A percentile compares a stretch with the other conserved stretches of the same genome.
These are phyloP conservation scores for Leptarthrus brevirostris DNA, from an alignment of 2,888 invertebrate genomes.

Conservation along the genomic window DNA sequence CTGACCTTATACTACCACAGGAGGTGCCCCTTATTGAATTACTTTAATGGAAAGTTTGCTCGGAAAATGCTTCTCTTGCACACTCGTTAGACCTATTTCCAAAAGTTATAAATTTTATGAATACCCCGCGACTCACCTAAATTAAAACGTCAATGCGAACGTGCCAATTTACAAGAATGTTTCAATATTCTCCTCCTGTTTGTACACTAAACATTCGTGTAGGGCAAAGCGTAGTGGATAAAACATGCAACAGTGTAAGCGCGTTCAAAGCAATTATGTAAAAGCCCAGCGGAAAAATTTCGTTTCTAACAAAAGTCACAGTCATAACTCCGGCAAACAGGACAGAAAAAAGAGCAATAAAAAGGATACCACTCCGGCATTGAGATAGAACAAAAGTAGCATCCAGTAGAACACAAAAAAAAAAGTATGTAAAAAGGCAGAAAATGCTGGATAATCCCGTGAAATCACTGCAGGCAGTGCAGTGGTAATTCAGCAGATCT, in stretches of 20 bases:
- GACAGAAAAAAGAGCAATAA: constrained; percentile 35
- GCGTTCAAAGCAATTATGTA: constrained; percentile 43
- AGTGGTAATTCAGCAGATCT: constrained; percentile 41
- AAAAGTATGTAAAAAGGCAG: constrained; percentile 1
- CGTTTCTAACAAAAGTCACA: constrained; percentile 33
- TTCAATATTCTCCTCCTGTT: no score
- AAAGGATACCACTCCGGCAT: constrained; percentile 31
- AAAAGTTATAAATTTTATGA: no score
- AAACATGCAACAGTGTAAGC: constrained; percentile 24
- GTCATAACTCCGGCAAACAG: constrained; percentile 32
- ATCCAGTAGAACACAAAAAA: neutral
- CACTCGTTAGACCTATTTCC: no score
- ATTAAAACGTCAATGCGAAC: no score
- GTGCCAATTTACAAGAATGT: no score
- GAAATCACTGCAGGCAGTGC: constrained; percentile 47
- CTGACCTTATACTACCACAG: no score
- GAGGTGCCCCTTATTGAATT: no score
- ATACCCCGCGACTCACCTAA: no score
- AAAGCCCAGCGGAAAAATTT: constrained; percentile 40
- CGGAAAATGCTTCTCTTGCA: no score
- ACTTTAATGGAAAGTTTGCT: no score
- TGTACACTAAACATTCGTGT: no score
- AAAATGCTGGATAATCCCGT: constrained; percentile 35
- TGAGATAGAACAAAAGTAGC: constrained; percentile 27
- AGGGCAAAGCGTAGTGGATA: no score